phyloP scores from a whole-genome alignment of 2,888 invertebrate genomes.

The Doris montereyensis region DNA sequence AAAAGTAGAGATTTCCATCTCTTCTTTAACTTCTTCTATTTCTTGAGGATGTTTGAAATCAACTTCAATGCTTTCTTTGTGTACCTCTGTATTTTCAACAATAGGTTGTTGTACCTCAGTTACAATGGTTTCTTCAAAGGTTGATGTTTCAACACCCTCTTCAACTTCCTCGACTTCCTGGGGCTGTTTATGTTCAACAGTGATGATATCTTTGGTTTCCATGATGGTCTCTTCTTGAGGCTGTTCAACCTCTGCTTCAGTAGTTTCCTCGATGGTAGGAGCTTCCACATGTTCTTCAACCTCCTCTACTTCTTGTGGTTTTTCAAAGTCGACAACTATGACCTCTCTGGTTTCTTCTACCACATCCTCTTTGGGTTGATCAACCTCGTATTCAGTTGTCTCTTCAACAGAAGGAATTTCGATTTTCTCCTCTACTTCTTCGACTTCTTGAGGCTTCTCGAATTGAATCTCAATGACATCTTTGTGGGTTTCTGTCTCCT shows the following conservation, averaged over 20 bases:
- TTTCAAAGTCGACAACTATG: slow-evolving; percentile 42
- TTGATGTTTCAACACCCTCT: slow-evolving; percentile 21
- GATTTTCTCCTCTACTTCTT: no score
- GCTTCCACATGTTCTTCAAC: slow-evolving; percentile 34
- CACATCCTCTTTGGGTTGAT: no score
- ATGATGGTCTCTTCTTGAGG: slow-evolving; percentile 44
- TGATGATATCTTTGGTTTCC: slow-evolving; percentile 38
- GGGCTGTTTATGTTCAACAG: slow-evolving; percentile 30
- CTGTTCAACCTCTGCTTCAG: slow-evolving; percentile 42
- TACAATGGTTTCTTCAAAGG: slow-evolving; percentile 34
- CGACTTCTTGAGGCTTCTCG: no score
- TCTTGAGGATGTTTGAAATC: neutral
- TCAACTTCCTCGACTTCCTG: slow-evolving; percentile 36
- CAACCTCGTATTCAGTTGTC: no score
- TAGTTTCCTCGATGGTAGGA: slow-evolving; percentile 1
- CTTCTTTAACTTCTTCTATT: slow-evolving; percentile 21
- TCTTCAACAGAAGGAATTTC: no score
- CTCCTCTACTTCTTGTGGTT: slow-evolving; percentile 40
- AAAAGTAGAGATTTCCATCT: slow-evolving; percentile 33
- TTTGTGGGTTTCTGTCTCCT: no score
- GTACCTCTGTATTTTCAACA: slow-evolving; percentile 35
- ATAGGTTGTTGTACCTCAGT: slow-evolving; percentile 32
- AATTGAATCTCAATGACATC: no score
- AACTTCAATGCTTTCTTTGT: neutral
- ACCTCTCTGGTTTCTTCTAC: no score